Base-by-base conservation (phyloP, 2,888 invertebrate species). In the Acanthopleura granulata region DNA sequence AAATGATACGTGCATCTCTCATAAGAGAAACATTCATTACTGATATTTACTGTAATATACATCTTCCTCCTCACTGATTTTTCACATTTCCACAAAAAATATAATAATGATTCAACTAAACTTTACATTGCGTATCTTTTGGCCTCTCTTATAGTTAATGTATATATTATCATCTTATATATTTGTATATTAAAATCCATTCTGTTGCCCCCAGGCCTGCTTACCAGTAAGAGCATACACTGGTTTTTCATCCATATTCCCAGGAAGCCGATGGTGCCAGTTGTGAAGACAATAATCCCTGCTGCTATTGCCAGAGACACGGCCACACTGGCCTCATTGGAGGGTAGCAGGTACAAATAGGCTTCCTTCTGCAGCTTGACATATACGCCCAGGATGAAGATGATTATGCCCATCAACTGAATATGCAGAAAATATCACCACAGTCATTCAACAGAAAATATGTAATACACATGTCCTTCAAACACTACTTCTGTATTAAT, bases 241-340 rank as follows among this genome's bases (percentile, higher is more conserved):
- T 94, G 93, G 77, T 94, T 95, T 88, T 95, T 94, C 86, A 95
- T 94, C 94, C 95, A 95, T 62, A 95, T 93, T 16, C 95, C 95
- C 87, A 95, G 95, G 89, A 95, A 95, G 79, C 95, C 96, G 82
- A 95, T 93, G 89, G 95, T 94, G 73, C 95, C 94, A 12, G 95
- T 93, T 76, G 95, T 92, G 86, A 95, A 93, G 49, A 94, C 94
- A 72, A 94, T 91, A 61, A 93, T 93, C 62, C 96, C 96, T 25
- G 94, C 93, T 62, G 93, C 93, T 80, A 95, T 93, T 80, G 94
- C 93, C 75, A 96, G 90, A 49, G 93, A 93, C 87, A 95, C 95
- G 18, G 94, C 94, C 80, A 94, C 94, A 78, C 95, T 92, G 74
- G 94, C 93, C 72, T 93, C 93, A 90, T 94, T 94, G 84, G 78